Evolutionary conservation across 2,888 invertebrate genomes (phyloP), one percentile per base, ranked within the genome.

Genomic region (Cosmopolites sordidus): DNA sequence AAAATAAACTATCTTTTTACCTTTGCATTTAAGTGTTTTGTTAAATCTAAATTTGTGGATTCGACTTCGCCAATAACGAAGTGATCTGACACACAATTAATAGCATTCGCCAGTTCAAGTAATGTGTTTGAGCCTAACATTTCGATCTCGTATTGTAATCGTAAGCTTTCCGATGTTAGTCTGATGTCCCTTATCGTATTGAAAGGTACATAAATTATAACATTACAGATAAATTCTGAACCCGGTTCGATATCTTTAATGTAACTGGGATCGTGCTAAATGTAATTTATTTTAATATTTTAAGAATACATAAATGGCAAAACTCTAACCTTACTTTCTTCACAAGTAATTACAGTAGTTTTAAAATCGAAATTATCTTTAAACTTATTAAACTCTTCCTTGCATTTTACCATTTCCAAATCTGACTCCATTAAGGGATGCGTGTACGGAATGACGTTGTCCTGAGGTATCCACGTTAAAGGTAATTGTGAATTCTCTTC

Each of bases 1-100:
- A 43, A 33, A 17, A 3, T 8, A 22, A 22, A 22, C 22, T 22
- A 22, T 8, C 22, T 22, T 22, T 16, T 47, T 56, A 66, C 66
- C 47, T 56, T 63, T 1, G 67, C 60, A 56, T 66, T 60, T 29
- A 51, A 43, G 12, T 61, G 49, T 14, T 54, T 15, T 11, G 12
- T 51, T 17, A 66, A 46, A 60, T 68, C 62, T 1, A 56, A 61
- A 12, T 59, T 46, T 1, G 64, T 62, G 55, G 59, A 55, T 56
- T 86, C 83, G 1, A 82, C 73, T 66, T 88, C 87, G 29, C 77
- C 73, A 15, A 82, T 75, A 59, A 81, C 73, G 50, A 79, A 79
- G 15, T 76, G 69, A 70, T 93, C 90, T 59, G 86, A 83, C 43
- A 82, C 71, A 69, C 95, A 95, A 14, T 77, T 74, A 59, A 94